These are phyloP conservation scores for Drosophila affinis DNA, from an alignment of 2,888 invertebrate genomes.

Conservation along the genomic window DNA sequence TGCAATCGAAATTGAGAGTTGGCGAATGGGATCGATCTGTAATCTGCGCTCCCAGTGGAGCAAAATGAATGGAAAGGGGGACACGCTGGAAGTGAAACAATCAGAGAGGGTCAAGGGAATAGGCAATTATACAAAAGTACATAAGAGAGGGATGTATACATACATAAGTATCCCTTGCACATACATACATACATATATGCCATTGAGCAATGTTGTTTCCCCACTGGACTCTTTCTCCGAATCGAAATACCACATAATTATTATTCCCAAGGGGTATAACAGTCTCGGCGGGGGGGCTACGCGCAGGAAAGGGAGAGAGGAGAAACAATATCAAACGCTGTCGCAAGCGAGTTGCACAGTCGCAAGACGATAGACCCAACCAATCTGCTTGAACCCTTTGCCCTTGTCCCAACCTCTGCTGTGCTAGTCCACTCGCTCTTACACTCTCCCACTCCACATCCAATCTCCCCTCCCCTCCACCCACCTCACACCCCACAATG, in stretches of 20 bases:
- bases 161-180: neutral
- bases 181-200: no score
- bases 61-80: neutral
- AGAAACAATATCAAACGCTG: no score
- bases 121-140: neutral
- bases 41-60: conserved; percentile 3
- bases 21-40: conserved; percentile 22
- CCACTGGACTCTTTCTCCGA: no score
- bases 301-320: no score
- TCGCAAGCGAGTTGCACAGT: neutral
- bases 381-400: conserved; percentile 13
- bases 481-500: neutral
- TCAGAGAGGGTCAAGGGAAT: neutral
- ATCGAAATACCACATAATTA: no score
- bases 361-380: neutral
- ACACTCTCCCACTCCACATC: neutral
- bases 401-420: conserved; percentile 34
- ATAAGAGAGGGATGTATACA: neutral
- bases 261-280: no score
- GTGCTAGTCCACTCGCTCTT: conserved; percentile 4
- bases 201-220: no score
- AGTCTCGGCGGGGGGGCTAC: no score
- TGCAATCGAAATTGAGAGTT: conserved; percentile 39
- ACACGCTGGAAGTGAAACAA: neutral
- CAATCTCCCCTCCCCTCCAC: neutral